Conservation (phyloP, 2,888 invertebrate genomes). For the Plagodis pulveraria region DNA sequence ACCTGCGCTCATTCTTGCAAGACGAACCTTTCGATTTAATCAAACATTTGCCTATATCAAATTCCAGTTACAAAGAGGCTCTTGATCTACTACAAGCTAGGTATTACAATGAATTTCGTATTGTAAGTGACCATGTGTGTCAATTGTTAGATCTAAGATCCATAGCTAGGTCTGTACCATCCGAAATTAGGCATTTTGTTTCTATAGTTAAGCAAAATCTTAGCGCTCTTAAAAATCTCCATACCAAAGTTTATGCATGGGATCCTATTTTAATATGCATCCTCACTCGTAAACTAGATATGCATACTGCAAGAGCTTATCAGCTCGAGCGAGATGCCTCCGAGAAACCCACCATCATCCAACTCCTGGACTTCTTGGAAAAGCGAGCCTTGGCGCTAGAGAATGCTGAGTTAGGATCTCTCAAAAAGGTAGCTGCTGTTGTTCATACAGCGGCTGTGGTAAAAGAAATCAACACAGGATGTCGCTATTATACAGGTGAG, state of each 20-base stretch:
- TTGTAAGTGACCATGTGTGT: slow-evolving; percentile 3
- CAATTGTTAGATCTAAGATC: slow-evolving; percentile 2
- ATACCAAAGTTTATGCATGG: background rate
- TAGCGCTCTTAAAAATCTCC: slow-evolving; percentile 1
- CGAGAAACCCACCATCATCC: background rate
- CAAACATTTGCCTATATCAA: background rate
- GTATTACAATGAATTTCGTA: slow-evolving; percentile 3
- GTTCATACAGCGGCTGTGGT: background rate
- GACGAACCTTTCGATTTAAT: slow-evolving; percentile 2
- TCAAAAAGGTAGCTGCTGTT: background rate
- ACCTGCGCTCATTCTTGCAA: slow-evolving; percentile 2
- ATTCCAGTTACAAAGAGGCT: slow-evolving; percentile 3
- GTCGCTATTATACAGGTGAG: background rate
- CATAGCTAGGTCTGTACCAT: background rate
- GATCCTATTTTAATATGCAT: slow-evolving; percentile 1
- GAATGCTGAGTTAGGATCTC: background rate
- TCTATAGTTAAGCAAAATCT: slow-evolving; percentile 1
- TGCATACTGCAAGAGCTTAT: background rate
- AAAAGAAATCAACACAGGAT: background rate
- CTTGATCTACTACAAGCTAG: background rate
- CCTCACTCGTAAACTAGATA: slow-evolving; percentile 14
- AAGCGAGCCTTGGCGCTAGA: background rate
- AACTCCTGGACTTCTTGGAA: slow-evolving; percentile 8
- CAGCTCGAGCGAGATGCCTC: too few species aligned
- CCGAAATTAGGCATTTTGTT: slow-evolving; percentile 1